A percentile compares a stretch with the other conserved stretches of the same genome.
Conservation (phyloP, 1,140 invertebrate genomes). For the Lordiphosa mommai region DNA sequence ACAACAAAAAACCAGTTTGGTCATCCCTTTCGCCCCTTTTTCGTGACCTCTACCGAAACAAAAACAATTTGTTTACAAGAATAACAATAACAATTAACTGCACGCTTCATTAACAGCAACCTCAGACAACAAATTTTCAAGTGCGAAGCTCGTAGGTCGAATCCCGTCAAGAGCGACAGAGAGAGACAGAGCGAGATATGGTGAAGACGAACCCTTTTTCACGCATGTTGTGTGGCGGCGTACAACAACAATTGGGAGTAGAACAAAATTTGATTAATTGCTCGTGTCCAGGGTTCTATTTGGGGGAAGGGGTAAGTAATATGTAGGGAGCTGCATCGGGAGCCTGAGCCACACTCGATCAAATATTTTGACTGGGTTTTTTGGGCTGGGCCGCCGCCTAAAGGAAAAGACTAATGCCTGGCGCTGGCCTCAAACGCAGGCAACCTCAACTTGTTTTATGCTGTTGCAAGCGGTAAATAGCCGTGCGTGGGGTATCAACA, state of each 20-base stretch:
- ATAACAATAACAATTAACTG: constrained; percentile 61
- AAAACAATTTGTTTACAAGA: constrained; percentile 62
- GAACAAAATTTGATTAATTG: constrained; percentile 60
- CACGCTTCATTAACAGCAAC: constrained; percentile 60
- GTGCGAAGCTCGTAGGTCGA: constrained; percentile 35
- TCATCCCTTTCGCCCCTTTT: too few relatives aligned
- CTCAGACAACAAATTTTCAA: constrained; percentile 72
- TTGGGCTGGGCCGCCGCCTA: constrained; percentile 2
- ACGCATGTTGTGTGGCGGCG: constrained; percentile 17
- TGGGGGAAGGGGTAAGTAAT: background rate
- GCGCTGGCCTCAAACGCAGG: constrained; percentile 17
- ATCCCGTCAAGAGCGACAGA: constrained; percentile 2
- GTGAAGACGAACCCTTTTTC: constrained; percentile 42
- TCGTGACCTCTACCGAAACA: constrained; percentile 20
- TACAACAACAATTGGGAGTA: constrained; percentile 19
- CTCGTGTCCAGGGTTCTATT: constrained; percentile 15
- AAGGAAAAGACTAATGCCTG: constrained; percentile 27
- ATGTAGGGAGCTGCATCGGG: constrained; percentile 2
- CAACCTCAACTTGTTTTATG: background rate
- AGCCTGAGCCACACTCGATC: constrained; percentile 44
- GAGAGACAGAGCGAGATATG: background rate
- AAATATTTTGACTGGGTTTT: constrained; percentile 59
- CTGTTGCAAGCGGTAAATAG: background rate
- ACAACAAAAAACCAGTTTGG: too few relatives aligned
- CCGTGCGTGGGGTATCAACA: background rate